These are phyloP conservation scores for Eulemur macaco DNA, from an alignment of 2,113 vertebrate species.

Conservation along the genomic window DNA sequence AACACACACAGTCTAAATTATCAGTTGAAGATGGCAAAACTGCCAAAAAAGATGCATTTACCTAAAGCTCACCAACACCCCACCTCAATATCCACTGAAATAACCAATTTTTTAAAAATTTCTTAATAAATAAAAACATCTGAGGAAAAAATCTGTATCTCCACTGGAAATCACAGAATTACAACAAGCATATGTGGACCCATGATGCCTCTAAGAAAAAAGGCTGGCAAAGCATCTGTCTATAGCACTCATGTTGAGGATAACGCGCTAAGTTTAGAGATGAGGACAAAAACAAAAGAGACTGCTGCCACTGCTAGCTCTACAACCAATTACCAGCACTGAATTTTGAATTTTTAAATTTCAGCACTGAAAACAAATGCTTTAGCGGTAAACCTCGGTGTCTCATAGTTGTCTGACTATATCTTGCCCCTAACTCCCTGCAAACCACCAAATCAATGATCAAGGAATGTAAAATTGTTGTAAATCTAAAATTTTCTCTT, in stretches of 20 bases:
- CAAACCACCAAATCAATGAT: slow-evolving; percentile 9
- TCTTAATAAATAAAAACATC: neutral
- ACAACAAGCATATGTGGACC: neutral
- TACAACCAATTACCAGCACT: neutral
- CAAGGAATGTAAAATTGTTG: neutral
- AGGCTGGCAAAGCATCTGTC: neutral
- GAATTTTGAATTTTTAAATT: neutral
- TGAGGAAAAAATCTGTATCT: neutral
- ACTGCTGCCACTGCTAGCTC: neutral
- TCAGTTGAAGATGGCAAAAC: slow-evolving; percentile 35
- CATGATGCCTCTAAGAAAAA: neutral
- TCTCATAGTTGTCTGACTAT: neutral
- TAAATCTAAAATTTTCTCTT: neutral
- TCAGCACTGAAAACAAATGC: neutral
- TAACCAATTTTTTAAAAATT: neutral
- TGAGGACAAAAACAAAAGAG: neutral
- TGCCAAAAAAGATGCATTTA: neutral
- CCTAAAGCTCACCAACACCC: neutral
- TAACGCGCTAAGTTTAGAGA: neutral
- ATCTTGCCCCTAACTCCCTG: neutral
- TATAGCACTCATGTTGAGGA: neutral
- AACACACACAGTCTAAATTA: neutral
- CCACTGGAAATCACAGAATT: neutral
- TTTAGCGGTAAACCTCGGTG: neutral
- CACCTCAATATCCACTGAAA: neutral